A percentile compares a stretch with the other conserved stretches of the same genome.
These are phyloP conservation scores for Cryptocephalus primarius DNA, from an alignment of 2,888 invertebrate species.

Conservation along the genomic window DNA sequence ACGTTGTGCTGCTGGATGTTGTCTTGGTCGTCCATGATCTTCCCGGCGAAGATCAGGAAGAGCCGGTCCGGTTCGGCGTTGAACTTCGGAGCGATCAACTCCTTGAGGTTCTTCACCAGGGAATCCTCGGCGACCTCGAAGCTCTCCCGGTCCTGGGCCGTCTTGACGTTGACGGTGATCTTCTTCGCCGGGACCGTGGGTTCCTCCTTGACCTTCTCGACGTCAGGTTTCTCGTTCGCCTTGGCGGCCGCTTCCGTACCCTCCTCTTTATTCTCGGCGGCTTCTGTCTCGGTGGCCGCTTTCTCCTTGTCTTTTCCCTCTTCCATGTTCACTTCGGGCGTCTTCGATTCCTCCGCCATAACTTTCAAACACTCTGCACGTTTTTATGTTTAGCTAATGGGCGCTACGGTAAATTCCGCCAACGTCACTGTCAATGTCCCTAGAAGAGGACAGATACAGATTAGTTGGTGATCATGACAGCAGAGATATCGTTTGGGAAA, in stretches of 20 bases:
- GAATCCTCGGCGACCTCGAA: slow-evolving; percentile 77
- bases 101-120: slow-evolving; percentile 81
- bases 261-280: not conserved
- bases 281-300: not conserved
- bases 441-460: slow-evolving; percentile 12
- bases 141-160: slow-evolving; percentile 84
- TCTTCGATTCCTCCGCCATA: too few relatives aligned
- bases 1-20: slow-evolving; percentile 78
- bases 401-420: slow-evolving; percentile 13
- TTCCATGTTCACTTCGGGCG: slow-evolving; percentile 9
- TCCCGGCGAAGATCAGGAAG: slow-evolving; percentile 95
- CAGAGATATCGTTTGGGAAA: not conserved
- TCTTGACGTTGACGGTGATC: slow-evolving; percentile 86
- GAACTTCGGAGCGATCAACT: slow-evolving; percentile 73
- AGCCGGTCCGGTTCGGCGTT: slow-evolving; percentile 77
- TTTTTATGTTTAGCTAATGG: too few relatives aligned
- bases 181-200: slow-evolving; percentile 27
- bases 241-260: not conserved
- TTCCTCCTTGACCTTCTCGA: not conserved
- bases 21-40: slow-evolving; percentile 95
- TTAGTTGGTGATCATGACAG: not conserved
- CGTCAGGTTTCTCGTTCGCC: not conserved
- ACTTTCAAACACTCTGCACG: too few relatives aligned
- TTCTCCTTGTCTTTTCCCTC: slow-evolving; percentile 7
- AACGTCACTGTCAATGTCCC: slow-evolving; percentile 17